phyloP scores from a whole-genome alignment of 2,888 invertebrate genomes.

The Sylvicola fuscatus region DNA sequence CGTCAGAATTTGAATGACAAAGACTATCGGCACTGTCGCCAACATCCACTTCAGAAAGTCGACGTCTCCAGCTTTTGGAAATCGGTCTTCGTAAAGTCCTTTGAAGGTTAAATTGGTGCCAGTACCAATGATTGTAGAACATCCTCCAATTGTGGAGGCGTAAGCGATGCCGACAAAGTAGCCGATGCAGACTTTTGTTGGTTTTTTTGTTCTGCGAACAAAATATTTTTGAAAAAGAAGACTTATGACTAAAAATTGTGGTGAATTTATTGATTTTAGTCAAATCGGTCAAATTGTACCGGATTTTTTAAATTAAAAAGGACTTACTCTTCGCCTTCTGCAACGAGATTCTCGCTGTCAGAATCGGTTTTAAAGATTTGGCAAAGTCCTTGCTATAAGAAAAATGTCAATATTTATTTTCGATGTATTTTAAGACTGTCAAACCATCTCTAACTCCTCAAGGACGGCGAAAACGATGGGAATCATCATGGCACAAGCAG shows the following conservation, averaged over 20 bases:
- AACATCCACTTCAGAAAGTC: conserved; percentile 64
- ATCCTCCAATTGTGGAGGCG: conserved; percentile 51
- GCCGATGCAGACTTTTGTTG: conserved; percentile 45
- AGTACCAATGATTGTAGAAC: conserved; percentile 54
- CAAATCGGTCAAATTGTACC: no score
- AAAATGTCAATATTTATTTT: no score
- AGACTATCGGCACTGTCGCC: conserved; percentile 54
- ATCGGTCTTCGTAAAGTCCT: conserved; percentile 46
- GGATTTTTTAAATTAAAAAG: background rate
- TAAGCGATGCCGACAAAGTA: conserved; percentile 58
- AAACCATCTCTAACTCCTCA: conserved; percentile 53
- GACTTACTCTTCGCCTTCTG: conserved; percentile 1
- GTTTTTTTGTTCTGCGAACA: conserved; percentile 19
- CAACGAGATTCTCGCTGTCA: background rate
- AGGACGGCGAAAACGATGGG: conserved; percentile 79
- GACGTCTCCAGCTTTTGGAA: conserved; percentile 32
- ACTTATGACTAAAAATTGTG: no score
- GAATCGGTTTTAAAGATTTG: background rate
- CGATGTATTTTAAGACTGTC: no score
- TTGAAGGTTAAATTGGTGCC: conserved; percentile 65
- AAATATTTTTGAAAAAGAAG: conserved; percentile 10
- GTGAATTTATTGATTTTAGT: no score
- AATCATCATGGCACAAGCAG: conserved; percentile 86
- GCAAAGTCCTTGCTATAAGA: background rate
- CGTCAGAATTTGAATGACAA: conserved; percentile 44